Conservation (phyloP, 1,140 invertebrate genomes). For the Parasteatoda tepidariorum region DNA sequence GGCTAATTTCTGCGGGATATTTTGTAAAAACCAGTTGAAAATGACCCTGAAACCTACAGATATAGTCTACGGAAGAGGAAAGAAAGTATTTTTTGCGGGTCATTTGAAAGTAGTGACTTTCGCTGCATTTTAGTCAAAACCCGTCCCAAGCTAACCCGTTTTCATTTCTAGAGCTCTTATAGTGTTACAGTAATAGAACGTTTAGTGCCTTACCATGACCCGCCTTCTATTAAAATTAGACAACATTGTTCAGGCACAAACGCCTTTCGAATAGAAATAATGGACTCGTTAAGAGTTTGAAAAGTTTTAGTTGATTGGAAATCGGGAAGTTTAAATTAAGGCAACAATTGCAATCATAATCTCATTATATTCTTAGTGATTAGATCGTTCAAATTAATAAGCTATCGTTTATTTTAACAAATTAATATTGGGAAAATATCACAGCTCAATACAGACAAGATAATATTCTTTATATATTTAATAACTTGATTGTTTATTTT, state of each 20-base stretch:
- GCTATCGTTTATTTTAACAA: too few species aligned
- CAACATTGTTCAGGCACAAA: background rate
- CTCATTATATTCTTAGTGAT: too few species aligned
- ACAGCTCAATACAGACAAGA: too few species aligned
- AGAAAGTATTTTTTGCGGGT: slow-evolving; percentile 12
- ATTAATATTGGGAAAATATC: too few species aligned
- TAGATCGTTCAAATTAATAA: too few species aligned
- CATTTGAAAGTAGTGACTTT: slow-evolving; percentile 20
- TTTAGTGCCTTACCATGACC: background rate
- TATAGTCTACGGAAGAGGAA: slow-evolving; percentile 35
- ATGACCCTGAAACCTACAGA: slow-evolving; percentile 41
- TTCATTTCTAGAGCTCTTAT: slow-evolving; percentile 15
- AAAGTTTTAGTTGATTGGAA: too few species aligned
- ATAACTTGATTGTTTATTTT: too few species aligned
- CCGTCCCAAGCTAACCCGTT: slow-evolving; percentile 24
- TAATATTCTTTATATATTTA: too few species aligned
- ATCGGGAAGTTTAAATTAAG: too few species aligned
- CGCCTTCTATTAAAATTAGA: background rate
- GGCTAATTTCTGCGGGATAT: slow-evolving; percentile 10
- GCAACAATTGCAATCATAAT: too few species aligned
- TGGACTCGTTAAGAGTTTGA: background rate
- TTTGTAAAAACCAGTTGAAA: slow-evolving; percentile 18
- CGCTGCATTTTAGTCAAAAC: slow-evolving; percentile 32
- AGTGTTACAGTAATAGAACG: background rate
- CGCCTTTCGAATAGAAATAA: background rate